Evolutionary conservation across 1,140 invertebrate species (phyloP).

Genomic region (Pentalonia nigronervosa): DNA sequence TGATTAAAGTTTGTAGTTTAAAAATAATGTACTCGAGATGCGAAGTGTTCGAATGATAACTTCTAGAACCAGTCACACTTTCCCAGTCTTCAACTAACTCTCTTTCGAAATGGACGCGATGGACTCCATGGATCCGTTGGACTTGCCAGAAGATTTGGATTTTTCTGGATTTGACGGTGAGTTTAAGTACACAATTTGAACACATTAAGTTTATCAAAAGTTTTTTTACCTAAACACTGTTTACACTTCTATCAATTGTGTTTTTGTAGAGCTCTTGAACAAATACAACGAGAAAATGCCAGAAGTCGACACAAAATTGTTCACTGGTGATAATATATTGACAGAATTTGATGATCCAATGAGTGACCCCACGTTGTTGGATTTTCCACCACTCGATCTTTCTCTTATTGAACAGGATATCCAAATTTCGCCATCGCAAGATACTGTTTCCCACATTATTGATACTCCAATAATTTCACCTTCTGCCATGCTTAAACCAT

Average conservation of each 20-base stretch:
- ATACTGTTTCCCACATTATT: not conserved
- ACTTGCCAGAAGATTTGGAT: slow-evolving; percentile 31
- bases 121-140: not conserved
- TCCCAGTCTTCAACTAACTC: not conserved
- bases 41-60: not conserved
- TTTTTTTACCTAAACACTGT: not conserved
- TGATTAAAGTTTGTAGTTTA: not conserved
- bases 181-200: not conserved
- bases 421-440: not conserved
- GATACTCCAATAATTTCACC: not conserved
- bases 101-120: not conserved
- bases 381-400: slow-evolving; percentile 38
- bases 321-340: slow-evolving; percentile 26
- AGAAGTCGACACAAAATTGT: slow-evolving; percentile 46
- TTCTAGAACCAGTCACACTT: not conserved
- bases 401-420: slow-evolving; percentile 2
- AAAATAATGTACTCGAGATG: not conserved
- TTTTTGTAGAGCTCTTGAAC: slow-evolving; percentile 32
- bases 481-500: not conserved
- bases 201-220: not conserved
- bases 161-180: slow-evolving; percentile 30
- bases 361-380: not conserved
- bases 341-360: slow-evolving; percentile 51
- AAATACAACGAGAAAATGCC: slow-evolving; percentile 44
- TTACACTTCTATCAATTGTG: not conserved